Base-by-base conservation (phyloP, 64 coral and sea anemone genomes). In the Hydrozoanthus tunicans region DNA sequence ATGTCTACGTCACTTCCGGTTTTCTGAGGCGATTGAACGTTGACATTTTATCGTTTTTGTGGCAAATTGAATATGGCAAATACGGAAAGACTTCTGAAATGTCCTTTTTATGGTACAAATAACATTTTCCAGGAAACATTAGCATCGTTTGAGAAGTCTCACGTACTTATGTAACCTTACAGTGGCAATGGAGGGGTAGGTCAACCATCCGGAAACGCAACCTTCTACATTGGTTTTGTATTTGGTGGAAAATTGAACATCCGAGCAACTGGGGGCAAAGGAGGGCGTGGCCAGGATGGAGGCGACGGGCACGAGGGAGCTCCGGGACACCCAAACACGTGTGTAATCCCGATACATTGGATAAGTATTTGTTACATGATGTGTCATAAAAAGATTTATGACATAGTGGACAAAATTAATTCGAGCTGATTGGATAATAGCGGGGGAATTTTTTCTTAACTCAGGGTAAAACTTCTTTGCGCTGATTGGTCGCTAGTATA, bases 221-320 rank as follows among this genome's bases (percentile, higher is more conserved):
- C 60, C 51, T 26, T 82, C 25, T 82, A 82, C 51, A 82, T 65
- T 15, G 80, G 80, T 5, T 82, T 82, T 25, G 27, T 82, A 9
- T 82, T 82, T 65, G 80, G 80, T 52, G 80, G 80, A 11, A 32
- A 17, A 14, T 11, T 82, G 5, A 82, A 82, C 61, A 82, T 82
- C 80, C 80, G 80, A 25, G 80, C 80, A 64, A 6, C 17, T 51
- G 80, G 80, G 5, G 80, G 61, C 26, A 64, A 6, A 52, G 80
- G 80, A 7, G 80, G 80, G 60, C 80, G 80, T 82, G 80, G 80
- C 25, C 80, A 82, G 32, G 80, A 82, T 65, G 80, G 80, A 15
- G 80, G 80, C 13, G 25, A 64, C 6, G 80, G 80, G 2, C 80
- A 82, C 53, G 80, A 82, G 32, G 61, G 80, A 64, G 60, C 80